Conservation (phyloP, 2,797 vertebrate species). For the Sebastolobus alascanus region DNA sequence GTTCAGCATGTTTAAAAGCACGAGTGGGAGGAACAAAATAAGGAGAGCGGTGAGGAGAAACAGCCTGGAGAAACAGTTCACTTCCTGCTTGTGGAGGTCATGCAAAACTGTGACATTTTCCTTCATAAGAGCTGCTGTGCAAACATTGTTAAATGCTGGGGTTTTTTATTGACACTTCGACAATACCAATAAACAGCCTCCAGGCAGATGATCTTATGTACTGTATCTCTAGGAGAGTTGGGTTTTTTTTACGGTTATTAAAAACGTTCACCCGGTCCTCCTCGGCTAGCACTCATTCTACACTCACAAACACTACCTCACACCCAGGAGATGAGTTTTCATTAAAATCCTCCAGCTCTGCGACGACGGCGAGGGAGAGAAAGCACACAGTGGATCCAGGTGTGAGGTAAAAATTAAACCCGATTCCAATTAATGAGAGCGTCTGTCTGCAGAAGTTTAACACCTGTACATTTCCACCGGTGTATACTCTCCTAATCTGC, state of each 20-base stretch:
- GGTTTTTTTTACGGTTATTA: conserved; percentile 43
- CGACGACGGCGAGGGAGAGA: neutral
- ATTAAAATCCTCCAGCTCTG: conserved; percentile 45
- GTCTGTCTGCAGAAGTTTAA: conserved; percentile 63
- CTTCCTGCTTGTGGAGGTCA: conserved; percentile 34
- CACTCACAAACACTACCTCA: conserved; percentile 27
- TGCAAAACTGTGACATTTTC: conserved; percentile 35
- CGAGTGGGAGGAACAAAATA: conserved; percentile 37
- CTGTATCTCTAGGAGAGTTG: neutral
- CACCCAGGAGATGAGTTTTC: conserved; percentile 48
- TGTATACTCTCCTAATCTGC: conserved; percentile 50
- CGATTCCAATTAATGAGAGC: conserved; percentile 67
- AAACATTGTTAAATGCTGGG: conserved; percentile 38
- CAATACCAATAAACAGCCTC: conserved; percentile 41
- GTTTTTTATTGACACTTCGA: conserved; percentile 42
- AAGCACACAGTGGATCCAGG: conserved; percentile 38
- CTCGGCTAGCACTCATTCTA: conserved; percentile 4
- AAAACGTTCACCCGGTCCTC: conserved; percentile 17
- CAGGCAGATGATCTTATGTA: conserved; percentile 16
- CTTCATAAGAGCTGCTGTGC: conserved; percentile 5
- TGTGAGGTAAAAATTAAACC: conserved; percentile 56
- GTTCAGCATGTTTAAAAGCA: conserved; percentile 35
- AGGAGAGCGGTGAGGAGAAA: conserved; percentile 18
- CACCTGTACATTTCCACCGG: conserved; percentile 61
- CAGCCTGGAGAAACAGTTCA: conserved; percentile 37